A percentile compares a stretch with the other conserved stretches of the same genome.
Conservation (phyloP, 1,140 invertebrate genomes). For the Megalopta genalis region DNA sequence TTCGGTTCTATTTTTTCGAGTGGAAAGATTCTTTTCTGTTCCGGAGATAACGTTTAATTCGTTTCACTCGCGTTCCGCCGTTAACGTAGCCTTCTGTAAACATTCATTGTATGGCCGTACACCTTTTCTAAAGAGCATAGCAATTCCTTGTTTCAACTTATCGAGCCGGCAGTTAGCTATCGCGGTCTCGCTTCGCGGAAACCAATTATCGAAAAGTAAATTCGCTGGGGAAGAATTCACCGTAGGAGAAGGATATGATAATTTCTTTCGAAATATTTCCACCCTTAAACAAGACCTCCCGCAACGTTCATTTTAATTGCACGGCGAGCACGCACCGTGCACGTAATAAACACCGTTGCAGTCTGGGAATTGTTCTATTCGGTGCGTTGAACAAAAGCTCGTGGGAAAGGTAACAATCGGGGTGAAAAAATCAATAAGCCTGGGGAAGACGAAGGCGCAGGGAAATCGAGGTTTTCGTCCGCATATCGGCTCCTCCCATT, state of each 20-base stretch:
- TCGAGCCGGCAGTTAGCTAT: too few species aligned
- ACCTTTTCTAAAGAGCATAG: not conserved
- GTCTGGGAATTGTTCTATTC: too few species aligned
- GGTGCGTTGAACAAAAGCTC: too few species aligned
- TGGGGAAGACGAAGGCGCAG: not conserved
- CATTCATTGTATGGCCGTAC: constrained; percentile 20
- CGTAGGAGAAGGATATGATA: too few species aligned
- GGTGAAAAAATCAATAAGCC: constrained; percentile 31
- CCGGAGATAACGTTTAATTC: constrained; percentile 19
- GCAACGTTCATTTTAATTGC: too few species aligned
- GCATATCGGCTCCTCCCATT: constrained; percentile 35
- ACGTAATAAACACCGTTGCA: too few species aligned
- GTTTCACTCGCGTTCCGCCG: constrained; percentile 6
- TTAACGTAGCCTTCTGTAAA: constrained; percentile 32
- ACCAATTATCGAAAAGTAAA: not conserved
- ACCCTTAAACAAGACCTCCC: too few species aligned
- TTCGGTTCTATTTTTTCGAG: constrained; percentile 14
- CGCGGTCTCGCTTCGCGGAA: not conserved
- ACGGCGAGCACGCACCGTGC: too few species aligned
- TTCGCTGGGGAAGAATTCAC: too few species aligned
- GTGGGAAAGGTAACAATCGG: not conserved
- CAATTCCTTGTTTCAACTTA: not conserved
- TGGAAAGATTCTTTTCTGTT: constrained; percentile 18
- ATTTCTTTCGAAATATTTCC: too few species aligned
- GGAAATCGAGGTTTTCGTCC: constrained; percentile 42